Base-by-base conservation (phyloP, 2,888 invertebrate genomes). In the Trichogramma evanescens region DNA sequence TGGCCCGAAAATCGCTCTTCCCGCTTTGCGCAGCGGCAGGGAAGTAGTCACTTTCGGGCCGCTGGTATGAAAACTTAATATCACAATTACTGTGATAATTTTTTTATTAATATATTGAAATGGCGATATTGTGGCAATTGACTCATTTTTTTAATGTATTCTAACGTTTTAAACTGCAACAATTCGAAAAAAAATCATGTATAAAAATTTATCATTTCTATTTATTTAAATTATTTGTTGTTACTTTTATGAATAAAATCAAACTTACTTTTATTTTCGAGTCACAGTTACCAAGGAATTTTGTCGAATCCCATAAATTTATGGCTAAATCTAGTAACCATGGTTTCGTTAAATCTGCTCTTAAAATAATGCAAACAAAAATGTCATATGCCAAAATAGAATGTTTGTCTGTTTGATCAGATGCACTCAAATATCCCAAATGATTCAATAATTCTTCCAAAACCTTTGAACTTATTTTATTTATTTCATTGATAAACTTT, bases 281-380 rank as follows among this genome's bases (percentile, higher is more conserved):
- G 73, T 88, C 86, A 26, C 81, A 71, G 42, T 78, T 79, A 4
- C 80, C 76, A 70, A 86, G 81, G 77, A 89, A 92, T 66, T 86
- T 84, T 13, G 89, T 84, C 66, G 94, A 80, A 71, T 86, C 84
- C 93, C 94, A 95, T 50, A 95, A 80, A 78, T 93, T 93, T 0
- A 84, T 73, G 0, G 91, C 89, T 62, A 95, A 80, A 56, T 82
- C 84, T 42, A 83, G 81, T 78, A 91, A 82, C 26, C 83, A 79
- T 7, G 83, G 80, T 55, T 82, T 81, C 4, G 78, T 76, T 6
- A 91, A 72, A 73, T 91, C 86, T 0, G 85, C 86, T 66, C 88
- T 83, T 42, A 83, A 80, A 4, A 85, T 80, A 45, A 91, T 83
- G 9, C 86, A 82, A 74, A 85, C 80, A 71, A 90, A 88, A 54